Percentiles rank a stretch among this genome's conserved stretches.
These are phyloP conservation scores for Tringa solitaria DNA, from an alignment of 2,113 vertebrate genomes.

Conservation along the genomic window DNA sequence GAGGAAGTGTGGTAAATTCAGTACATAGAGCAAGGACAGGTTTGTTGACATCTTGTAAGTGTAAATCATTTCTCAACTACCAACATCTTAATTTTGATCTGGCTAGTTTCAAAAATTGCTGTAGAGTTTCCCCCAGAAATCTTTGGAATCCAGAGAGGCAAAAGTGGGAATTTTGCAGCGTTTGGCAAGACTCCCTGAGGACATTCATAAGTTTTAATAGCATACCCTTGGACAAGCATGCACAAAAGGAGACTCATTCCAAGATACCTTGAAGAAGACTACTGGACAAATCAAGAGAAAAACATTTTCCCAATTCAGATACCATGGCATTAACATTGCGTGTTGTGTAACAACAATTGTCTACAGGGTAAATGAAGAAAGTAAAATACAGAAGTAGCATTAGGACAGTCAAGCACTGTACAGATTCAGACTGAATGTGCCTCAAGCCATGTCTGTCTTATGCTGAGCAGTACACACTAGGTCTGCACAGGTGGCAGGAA, in stretches of 20 bases:
- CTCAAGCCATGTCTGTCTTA: neutral
- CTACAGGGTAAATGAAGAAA: neutral
- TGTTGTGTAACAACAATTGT: neutral
- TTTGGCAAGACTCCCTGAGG: neutral
- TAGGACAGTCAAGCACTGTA: neutral
- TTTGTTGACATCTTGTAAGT: neutral
- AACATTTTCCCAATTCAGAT: neutral
- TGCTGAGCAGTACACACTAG: neutral
- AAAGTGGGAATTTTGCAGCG: neutral
- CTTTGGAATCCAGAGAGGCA: neutral
- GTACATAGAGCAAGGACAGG: neutral
- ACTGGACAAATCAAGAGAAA: neutral
- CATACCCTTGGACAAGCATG: accelerated
- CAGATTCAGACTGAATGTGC: neutral
- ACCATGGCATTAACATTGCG: accelerated
- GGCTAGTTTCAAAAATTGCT: neutral
- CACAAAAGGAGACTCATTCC: neutral
- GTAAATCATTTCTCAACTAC: neutral
- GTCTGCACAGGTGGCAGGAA: neutral
- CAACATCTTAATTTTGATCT: neutral
- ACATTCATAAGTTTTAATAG: neutral
- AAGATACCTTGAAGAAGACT: neutral
- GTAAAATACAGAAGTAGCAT: neutral
- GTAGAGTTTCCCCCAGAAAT: accelerated
- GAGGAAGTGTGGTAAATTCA: neutral